Evolutionary conservation across 2,797 vertebrate species (phyloP), one percentile per base, ranked within the genome.

Genomic region (Oryzias dopingdopingensis): DNA sequence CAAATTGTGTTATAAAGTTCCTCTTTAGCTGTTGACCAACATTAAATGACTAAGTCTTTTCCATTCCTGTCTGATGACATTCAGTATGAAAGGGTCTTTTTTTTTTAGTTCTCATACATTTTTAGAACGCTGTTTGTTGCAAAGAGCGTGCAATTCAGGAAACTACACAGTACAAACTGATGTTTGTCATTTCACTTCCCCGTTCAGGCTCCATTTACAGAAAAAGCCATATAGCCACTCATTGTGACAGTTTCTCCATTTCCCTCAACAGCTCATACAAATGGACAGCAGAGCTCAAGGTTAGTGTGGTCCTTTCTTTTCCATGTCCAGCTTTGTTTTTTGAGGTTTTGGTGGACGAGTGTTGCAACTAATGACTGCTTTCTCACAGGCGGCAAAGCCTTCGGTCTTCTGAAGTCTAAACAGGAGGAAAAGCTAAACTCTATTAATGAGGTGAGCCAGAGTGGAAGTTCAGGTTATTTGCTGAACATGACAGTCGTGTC

Each of bases 381-480:
- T 49, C 13, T 62, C 13, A 51, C 69, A 92, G 91, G 90, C 42
- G 93, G 94, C 49, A 94, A 94, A 83, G 90, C 88, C 2, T 95
- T 80, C 8, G 90, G 92, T 56, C 13, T 82, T 22, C 82, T 92
- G 20, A 94, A 93, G 75, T 81, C 87, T 70, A 87, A 92, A 24
- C 94, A 94, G 70, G 91, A 93, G 47, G 91, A 93, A 42, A 85
- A 76, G 53, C 79, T 95, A 17, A 85, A 89, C 43, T 76, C 80
- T 47, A 75, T 92, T 65, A 95, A 95, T 83, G 88, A 93, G 90
- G 93, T 94, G 24, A 64, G 62, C 52, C 43, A 1, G 37, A 16
- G 12, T 7, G 50, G 0, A 32, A 32, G 12, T 29, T 7, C 16
- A 4, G 14, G 10, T 55, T 16, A 2, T 18, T 16, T 1, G 20